Conservation (phyloP, 2,888 invertebrate genomes). For the Drosophila anceps region DNA sequence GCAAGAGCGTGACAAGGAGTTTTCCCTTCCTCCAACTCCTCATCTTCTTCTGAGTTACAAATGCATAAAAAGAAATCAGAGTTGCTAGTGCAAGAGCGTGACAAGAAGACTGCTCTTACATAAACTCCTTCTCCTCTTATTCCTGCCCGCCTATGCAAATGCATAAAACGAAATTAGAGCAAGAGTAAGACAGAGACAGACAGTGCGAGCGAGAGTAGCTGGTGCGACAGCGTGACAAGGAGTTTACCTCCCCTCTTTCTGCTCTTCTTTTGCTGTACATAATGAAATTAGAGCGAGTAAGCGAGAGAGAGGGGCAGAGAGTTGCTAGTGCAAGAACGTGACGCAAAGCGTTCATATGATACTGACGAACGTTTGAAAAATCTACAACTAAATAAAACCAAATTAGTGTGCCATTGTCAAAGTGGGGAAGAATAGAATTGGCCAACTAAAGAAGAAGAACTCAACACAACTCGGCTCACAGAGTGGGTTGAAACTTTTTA, state of each 20-base stretch:
- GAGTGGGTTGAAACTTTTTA: constrained; percentile 66
- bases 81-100: constrained; percentile 48
- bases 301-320: background rate
- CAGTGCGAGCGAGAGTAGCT: background rate
- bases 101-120: background rate
- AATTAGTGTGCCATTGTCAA: constrained; percentile 73
- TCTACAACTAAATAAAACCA: constrained; percentile 17
- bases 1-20: constrained; percentile 33
- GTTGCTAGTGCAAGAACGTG: constrained; percentile 50
- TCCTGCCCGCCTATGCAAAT: constrained; percentile 1
- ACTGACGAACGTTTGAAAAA: constrained; percentile 45
- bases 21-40: constrained; percentile 24
- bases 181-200: background rate
- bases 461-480: constrained; percentile 27
- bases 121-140: constrained; percentile 43
- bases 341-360: constrained; percentile 34
- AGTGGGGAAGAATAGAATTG: constrained; percentile 43
- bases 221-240: constrained; percentile 3
- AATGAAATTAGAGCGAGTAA: constrained; percentile 25
- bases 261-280: constrained; percentile 38
- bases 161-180: background rate
- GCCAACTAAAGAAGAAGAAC: constrained; percentile 31
- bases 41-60: constrained; percentile 37
- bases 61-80: constrained; percentile 59
- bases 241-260: constrained; percentile 1